phyloP scores from a whole-genome alignment of 2,888 invertebrate species.

The Choristoneura rosaceana region DNA sequence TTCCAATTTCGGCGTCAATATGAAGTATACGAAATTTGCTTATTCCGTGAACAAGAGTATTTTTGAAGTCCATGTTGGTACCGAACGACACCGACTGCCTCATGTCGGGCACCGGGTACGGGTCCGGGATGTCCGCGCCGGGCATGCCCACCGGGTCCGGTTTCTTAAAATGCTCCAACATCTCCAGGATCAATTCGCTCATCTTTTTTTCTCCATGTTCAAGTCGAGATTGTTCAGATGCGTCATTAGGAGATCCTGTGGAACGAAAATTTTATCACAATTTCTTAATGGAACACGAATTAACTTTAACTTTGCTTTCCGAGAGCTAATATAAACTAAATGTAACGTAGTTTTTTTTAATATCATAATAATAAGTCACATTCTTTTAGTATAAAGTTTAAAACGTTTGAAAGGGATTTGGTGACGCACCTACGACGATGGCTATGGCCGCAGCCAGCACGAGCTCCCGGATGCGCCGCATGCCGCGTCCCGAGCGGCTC shows the following conservation, averaged over 20 bases:
- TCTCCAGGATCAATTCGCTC: conserved; percentile 88
- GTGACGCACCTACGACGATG: conserved; percentile 9
- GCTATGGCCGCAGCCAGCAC: conserved; percentile 21
- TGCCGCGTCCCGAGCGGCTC: not conserved
- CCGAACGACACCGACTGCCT: conserved; percentile 89
- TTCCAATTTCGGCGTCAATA: conserved; percentile 78
- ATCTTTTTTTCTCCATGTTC: conserved; percentile 87
- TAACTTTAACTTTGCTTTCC: not conserved
- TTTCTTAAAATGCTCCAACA: conserved; percentile 92
- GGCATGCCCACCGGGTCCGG: conserved; percentile 93
- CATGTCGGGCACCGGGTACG: conserved; percentile 91
- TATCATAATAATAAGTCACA: not conserved
- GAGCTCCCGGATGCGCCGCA: conserved; percentile 22
- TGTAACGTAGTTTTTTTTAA: not conserved
- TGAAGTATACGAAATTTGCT: conserved; percentile 85
- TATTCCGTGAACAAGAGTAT: conserved; percentile 88
- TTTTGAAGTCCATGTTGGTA: conserved; percentile 87
- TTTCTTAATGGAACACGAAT: not conserved
- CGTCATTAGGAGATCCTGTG: not conserved
- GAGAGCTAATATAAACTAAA: not conserved
- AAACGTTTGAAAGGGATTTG: not conserved
- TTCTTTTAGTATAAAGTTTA: not conserved
- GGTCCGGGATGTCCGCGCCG: conserved; percentile 91
- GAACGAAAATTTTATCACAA: not conserved
- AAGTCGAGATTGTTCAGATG: conserved; percentile 43